Evolutionary conservation across 2,797 vertebrate genomes (phyloP), one percentile per base, ranked within the genome.

Genomic region (Hyperoplus lanceolatus): DNA sequence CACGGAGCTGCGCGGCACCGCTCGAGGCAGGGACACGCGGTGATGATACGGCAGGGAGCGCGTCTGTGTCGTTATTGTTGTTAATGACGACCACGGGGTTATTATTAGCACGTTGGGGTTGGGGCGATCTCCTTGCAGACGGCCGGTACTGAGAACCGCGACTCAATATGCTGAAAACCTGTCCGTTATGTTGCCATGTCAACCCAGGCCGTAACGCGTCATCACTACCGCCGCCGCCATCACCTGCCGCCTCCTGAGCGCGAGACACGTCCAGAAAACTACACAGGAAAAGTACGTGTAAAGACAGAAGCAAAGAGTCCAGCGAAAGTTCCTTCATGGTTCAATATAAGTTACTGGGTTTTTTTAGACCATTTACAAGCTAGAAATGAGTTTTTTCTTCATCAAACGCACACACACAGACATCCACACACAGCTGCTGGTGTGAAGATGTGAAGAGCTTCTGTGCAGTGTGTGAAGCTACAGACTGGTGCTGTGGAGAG

Each of bases 151-250:
- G 92, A 0, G 96, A 81, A 4, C 96, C 96, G n/a, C 90, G 93
- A 91, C 96, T 96, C 65, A 95, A 90, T 72, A 98, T 92, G 84
- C 96, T 96, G 84, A 93, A 97, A 67, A 97, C 94, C 93, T 96
- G 97, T 70, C 97, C 97, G 87, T 97, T 96, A 81, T 97, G 96
- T 90, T 94, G 95, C 97, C 97, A 98, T 81, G 95, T 96, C 83
- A 97, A 93, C 65, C 93, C 90, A 39, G 93, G 94, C 68, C 91
- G 93, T 85, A 94, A 95, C 69, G 89, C 79, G 43, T 93, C 94
- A 0, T 79, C 78, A 29, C 29, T 3, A 29, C 29, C 29, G 29
- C 29, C 29, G 29, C 29, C 29, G 29, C 29, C 29, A n/a, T 89
- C 80, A 60, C 93, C 81, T 4, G 72, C 94, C 0, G 90, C 84